Evolutionary conservation across 1,140 invertebrate genomes (phyloP).

Genomic region (Heliconius melpomene): DNA sequence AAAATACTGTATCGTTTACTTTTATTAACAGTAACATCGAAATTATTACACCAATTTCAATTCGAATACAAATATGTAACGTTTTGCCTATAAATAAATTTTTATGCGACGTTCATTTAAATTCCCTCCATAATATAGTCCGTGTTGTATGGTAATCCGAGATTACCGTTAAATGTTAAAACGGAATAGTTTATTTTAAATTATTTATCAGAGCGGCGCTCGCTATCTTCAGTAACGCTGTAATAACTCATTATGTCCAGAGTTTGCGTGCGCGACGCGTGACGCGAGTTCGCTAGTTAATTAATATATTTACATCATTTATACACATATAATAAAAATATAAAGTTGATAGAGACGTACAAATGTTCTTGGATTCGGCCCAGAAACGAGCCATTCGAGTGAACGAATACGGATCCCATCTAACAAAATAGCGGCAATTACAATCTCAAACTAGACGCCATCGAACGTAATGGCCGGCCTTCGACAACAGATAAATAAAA

Average conservation of each 20-base stretch:
- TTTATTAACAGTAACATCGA: not conserved
- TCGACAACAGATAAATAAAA: conserved; percentile 65
- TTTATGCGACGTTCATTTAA: conserved; percentile 3
- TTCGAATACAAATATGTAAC: conserved; percentile 6
- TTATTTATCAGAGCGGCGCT: conserved; percentile 42
- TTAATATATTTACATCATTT: conserved; percentile 47
- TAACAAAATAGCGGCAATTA: conserved; percentile 73
- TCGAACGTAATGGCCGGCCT: conserved; percentile 62
- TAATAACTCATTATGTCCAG: conserved; percentile 53
- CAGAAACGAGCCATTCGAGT: conserved; percentile 49
- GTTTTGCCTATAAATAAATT: not conserved
- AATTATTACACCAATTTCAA: conserved; percentile 11
- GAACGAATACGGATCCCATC: conserved; percentile 66
- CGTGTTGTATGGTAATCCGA: conserved; percentile 4
- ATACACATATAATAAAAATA: conserved; percentile 28
- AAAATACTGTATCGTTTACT: conserved; percentile 1
- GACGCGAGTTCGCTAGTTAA: conserved; percentile 50
- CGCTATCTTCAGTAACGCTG: conserved; percentile 37
- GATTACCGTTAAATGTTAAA: conserved; percentile 25
- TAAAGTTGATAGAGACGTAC: conserved; percentile 32
- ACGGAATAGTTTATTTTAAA: conserved; percentile 33
- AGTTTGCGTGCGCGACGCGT: conserved; percentile 50
- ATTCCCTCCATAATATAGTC: conserved; percentile 4
- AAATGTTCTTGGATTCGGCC: conserved; percentile 38
- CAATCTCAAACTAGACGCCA: conserved; percentile 67